Evolutionary conservation across 2,797 vertebrate species (phyloP), one percentile per base, ranked within the genome.

Genomic region (Adelosebastes latens): DNA sequence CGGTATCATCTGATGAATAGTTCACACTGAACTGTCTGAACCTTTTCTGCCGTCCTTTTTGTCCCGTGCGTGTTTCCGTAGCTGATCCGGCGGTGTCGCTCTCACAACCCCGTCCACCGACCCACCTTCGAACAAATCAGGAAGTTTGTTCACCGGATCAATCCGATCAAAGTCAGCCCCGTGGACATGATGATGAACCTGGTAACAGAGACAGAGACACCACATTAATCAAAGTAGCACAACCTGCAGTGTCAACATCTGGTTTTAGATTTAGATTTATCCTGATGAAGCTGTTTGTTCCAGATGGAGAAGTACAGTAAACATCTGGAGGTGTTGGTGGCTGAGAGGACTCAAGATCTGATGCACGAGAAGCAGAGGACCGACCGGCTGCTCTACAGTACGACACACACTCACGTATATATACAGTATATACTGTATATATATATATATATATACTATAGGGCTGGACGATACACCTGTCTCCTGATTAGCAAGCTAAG

Each of bases 241-340:
- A 46, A 8, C 14, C 39, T 42, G 39, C 13, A 42, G 14, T 5
- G 6, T 46, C 14, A 46, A 46, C 42, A 46, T 46, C 14, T 46
- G 13, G 39, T 14, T 46, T 46, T 31, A 7, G 42, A 46, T 46
- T 46, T 46, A 13, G 16, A 16, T 46, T 18, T 20, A 52, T 52
- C 46, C 8, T 52, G 46, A 52, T 46, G 42, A 46, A 46, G 42
- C 42, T 6, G 42, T 18, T 46, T 46, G 46, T 52, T 77, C 72
- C 94, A 97, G 97, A 97, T 97, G 97, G 96, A 98, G 94, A 98
- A 97, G 84, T 97, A 97, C 72, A 97, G 96, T 63, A 97, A 97
- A 92, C 97, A 99, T 72, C 93, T 98, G 92, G 96, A 98, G 93
- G 95, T 95, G 22, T 27, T 98, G 80, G 96, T 97, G 72, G 94